Base-by-base conservation (phyloP, 2,113 vertebrate genomes). In the Myrmecophaga tridactyla region DNA sequence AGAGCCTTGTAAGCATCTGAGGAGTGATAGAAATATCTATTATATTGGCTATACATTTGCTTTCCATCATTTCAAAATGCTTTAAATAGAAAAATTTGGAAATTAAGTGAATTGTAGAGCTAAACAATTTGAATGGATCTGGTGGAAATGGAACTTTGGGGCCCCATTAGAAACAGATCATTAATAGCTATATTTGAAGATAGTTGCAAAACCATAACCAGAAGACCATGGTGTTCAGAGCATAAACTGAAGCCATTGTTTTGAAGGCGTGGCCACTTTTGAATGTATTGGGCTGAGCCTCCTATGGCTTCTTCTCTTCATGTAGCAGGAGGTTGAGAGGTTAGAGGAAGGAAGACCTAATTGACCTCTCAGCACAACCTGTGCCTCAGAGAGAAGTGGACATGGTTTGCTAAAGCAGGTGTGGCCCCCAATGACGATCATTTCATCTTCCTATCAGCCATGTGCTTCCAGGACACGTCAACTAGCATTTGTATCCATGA, bases 141-240 rank as follows among this genome's bases (percentile, higher is more conserved):
- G 65, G 72, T 96, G 72, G 60, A 93, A 94, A 92, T 86, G 65
- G 73, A 78, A 91, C n/a, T 73, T 89, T 96, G 31, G 78, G n/a
- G 34, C 65, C 82, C 27, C 36, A 17, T 65, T 90, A 65, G 60
- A 86, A 86, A 84, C 31, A 48, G n/a, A 56, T 56, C 84, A 89
- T 73, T 83, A 85, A 77, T 48, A 81, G 13, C 70, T 94, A 41
- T 48, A 43, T 90, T 96, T 85, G 21, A 60, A 14, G 27, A 80
- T 41, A 80, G 10, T 75, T 89, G 14, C 23, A 87, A 27, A 96
- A 75, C 39, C 25, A 25, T 89, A 60, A 53, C 76, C 73, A 89
- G 78, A 48, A 92, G 18, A 23, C 36, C 39, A 4, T 0, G 13
- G 34, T 6, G 21, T 17, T 87, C 6, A 43, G 7, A 25, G 23